phyloP scores from a whole-genome alignment of 2,113 vertebrate species.

The Albula glossodonta region DNA sequence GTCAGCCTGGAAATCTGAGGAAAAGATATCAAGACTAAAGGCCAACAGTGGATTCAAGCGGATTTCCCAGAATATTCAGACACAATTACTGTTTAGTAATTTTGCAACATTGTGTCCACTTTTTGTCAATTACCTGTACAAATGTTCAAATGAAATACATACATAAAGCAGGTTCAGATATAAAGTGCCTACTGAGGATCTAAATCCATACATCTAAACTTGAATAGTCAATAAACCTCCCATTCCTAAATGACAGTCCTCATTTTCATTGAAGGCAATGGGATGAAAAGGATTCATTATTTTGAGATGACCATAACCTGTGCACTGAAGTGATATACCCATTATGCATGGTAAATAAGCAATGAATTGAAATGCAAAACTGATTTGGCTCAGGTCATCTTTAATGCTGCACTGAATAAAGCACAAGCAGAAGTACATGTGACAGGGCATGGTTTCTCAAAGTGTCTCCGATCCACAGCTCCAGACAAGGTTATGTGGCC shows the following conservation, averaged over 20 bases:
- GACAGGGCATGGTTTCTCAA: neutral
- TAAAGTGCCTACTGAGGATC: too few species aligned
- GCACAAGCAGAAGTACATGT: neutral
- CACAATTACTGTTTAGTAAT: too few species aligned
- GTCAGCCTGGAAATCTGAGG: too few species aligned
- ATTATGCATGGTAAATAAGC: neutral
- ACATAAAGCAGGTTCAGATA: too few species aligned
- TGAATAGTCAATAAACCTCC: too few species aligned
- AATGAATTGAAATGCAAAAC: neutral
- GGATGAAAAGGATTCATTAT: neutral
- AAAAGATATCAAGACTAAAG: too few species aligned
- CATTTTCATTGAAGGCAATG: neutral
- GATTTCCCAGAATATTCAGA: too few species aligned
- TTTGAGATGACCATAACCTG: neutral
- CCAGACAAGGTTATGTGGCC: neutral
- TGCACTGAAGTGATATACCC: neutral
- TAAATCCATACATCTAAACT: too few species aligned
- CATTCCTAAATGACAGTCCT: neutral
- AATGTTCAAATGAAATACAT: too few species aligned
- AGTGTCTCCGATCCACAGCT: neutral
- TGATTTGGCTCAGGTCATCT: neutral
- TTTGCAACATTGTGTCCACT: too few species aligned
- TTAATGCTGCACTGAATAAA: neutral
- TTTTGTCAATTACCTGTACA: too few species aligned
- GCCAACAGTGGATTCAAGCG: too few species aligned